phyloP scores from a whole-genome alignment of 2,888 invertebrate species.

The Holacanthella duospinosa region DNA sequence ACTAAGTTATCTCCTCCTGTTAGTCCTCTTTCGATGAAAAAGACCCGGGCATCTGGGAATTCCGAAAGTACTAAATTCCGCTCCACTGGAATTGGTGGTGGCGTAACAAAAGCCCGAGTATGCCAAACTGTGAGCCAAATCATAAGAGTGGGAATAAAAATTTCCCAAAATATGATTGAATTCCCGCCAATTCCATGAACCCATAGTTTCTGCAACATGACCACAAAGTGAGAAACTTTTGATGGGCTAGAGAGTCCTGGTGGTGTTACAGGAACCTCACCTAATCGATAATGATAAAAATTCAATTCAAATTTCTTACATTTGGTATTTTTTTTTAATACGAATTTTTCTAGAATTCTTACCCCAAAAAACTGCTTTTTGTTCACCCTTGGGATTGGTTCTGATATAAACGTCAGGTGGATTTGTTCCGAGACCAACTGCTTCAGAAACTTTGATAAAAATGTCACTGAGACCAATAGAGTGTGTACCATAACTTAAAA shows the following conservation, averaged over 20 bases:
- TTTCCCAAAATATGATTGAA: background rate
- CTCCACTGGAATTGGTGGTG: background rate
- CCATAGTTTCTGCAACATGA: background rate
- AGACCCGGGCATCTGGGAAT: background rate
- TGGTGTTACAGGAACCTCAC: background rate
- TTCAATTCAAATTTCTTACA: no score
- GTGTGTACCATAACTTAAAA: slow-evolving; percentile 18
- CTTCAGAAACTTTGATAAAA: slow-evolving; percentile 28
- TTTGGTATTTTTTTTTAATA: background rate
- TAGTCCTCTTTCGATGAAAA: no score
- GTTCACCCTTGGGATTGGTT: slow-evolving; percentile 17
- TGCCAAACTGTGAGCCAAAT: background rate
- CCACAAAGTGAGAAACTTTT: background rate
- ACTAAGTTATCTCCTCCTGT: no score
- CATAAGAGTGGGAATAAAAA: background rate
- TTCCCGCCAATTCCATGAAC: background rate
- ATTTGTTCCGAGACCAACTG: slow-evolving; percentile 19
- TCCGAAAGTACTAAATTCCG: background rate
- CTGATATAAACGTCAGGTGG: slow-evolving; percentile 27
- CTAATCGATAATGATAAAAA: no score
- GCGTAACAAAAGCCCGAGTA: background rate
- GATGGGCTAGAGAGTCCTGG: background rate
- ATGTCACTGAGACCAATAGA: slow-evolving; percentile 26
- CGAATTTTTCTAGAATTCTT: background rate
- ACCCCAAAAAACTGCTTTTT: slow-evolving; percentile 16